Evolutionary conservation across 1,140 invertebrate species (phyloP).

Genomic region (Harpegnathos saltator): DNA sequence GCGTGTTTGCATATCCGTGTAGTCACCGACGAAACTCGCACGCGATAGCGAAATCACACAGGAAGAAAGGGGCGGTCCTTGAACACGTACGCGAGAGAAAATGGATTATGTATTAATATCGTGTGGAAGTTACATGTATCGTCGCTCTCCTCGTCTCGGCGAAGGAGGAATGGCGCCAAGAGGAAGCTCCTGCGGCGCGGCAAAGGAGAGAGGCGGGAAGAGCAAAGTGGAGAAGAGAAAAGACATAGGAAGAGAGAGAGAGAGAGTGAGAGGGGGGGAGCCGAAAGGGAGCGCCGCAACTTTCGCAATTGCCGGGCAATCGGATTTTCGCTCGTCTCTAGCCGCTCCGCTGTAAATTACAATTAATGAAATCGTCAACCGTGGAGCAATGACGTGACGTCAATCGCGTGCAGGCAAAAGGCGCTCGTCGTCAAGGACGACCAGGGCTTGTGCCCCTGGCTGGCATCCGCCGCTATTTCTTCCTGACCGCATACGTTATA

Average conservation of each 20-base stretch:
- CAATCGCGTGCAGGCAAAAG: slow-evolving; percentile 73
- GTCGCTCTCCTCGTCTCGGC: background rate
- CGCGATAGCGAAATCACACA: background rate
- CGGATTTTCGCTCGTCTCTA: slow-evolving; percentile 62
- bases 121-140: background rate
- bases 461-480: slow-evolving; percentile 55
- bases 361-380: slow-evolving; percentile 76
- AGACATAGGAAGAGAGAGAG: slow-evolving; percentile 11
- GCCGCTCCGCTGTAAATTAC: slow-evolving; percentile 62
- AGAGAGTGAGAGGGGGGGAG: slow-evolving; percentile 9
- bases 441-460: slow-evolving; percentile 51
- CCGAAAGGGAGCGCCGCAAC: too few relatives aligned
- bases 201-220: background rate
- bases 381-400: slow-evolving; percentile 71
- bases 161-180: background rate
- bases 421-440: slow-evolving; percentile 73
- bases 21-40: background rate
- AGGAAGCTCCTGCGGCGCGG: background rate
- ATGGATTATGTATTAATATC: background rate
- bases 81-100: background rate
- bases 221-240: background rate
- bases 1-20: background rate
- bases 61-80: background rate
- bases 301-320: slow-evolving; percentile 61
- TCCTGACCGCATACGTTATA: slow-evolving; percentile 1